Conservation (phyloP, 2,797 vertebrate genomes). For the Halcyon smyrnensis region DNA sequence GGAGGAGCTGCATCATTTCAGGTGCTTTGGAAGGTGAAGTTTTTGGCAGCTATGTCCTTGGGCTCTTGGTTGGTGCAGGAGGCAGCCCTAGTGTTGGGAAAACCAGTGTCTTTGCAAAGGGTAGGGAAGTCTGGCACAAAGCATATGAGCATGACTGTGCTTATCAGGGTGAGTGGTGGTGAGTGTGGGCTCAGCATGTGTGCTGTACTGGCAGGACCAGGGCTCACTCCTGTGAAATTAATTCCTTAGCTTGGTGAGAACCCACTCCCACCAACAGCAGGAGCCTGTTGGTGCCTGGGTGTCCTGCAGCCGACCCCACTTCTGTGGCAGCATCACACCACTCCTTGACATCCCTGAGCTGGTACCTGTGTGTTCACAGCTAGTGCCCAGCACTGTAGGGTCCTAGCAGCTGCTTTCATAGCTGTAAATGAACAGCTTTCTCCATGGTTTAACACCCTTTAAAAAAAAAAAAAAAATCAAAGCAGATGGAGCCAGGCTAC, state of each 20-base stretch:
- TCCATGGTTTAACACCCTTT: background rate
- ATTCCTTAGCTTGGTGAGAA: background rate
- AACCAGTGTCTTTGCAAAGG: rapidly evolving
- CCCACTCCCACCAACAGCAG: rapidly evolving
- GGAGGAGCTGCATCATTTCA: background rate
- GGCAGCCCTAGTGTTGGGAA: rapidly evolving
- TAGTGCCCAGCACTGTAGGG: rapidly evolving
- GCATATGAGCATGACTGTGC: background rate
- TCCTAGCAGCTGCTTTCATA: background rate
- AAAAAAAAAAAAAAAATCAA: background rate
- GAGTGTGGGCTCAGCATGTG: rapidly evolving
- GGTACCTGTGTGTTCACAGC: background rate
- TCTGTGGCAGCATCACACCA: background rate
- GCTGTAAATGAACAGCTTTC: constrained; percentile 2
- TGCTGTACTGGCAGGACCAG: background rate
- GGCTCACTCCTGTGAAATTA: background rate
- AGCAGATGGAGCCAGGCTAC: background rate
- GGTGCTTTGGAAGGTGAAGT: background rate
- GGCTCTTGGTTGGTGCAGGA: background rate
- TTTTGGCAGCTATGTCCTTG: background rate
- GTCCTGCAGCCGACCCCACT: background rate
- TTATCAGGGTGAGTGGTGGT: background rate
- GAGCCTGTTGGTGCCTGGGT: background rate
- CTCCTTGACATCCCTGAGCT: rapidly evolving
- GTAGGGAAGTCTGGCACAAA: background rate